Percentiles rank a stretch among this genome's conserved stretches.
phyloP scores from a whole-genome alignment of 30 jellyfish, hydroid and myxozoan genomes.

The Turritopsis dohrnii region DNA sequence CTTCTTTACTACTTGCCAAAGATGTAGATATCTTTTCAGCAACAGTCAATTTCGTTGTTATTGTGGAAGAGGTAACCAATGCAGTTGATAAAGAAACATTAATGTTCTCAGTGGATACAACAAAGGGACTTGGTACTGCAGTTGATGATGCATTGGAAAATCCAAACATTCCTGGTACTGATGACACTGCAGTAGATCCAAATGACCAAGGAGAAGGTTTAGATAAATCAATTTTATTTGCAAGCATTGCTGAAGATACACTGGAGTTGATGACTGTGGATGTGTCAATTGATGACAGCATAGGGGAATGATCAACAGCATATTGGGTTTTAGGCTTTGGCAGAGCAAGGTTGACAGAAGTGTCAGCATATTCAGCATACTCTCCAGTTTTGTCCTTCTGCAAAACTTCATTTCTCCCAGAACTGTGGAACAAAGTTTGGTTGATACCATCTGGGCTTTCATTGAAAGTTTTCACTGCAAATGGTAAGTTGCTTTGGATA shows the following conservation, averaged over 20 bases:
- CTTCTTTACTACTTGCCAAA: no score
- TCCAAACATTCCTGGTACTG: neutral
- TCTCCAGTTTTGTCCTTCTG: neutral
- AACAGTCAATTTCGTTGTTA: no score
- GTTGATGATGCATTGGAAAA: neutral
- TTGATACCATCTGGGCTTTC: neutral
- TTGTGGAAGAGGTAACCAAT: neutral
- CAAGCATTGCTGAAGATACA: neutral
- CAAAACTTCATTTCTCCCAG: no score
- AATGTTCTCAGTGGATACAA: neutral
- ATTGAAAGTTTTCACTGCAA: neutral
- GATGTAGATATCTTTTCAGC: no score
- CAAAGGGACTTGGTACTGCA: neutral
- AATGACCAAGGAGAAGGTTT: neutral
- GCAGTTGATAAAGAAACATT: neutral
- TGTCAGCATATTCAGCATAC: neutral
- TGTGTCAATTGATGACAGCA: neutral
- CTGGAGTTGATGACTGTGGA: neutral
- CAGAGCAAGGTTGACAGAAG: no score
- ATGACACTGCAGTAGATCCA: neutral
- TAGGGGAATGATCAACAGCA: no score
- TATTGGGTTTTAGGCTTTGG: no score
- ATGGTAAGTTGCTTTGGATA: neutral
- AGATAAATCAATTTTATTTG: no score
- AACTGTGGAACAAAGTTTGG: neutral